Percentiles rank a stretch among this genome's conserved stretches.
phyloP scores from a whole-genome alignment of 2,797 vertebrate genomes.

The Cottoperca gobio region DNA sequence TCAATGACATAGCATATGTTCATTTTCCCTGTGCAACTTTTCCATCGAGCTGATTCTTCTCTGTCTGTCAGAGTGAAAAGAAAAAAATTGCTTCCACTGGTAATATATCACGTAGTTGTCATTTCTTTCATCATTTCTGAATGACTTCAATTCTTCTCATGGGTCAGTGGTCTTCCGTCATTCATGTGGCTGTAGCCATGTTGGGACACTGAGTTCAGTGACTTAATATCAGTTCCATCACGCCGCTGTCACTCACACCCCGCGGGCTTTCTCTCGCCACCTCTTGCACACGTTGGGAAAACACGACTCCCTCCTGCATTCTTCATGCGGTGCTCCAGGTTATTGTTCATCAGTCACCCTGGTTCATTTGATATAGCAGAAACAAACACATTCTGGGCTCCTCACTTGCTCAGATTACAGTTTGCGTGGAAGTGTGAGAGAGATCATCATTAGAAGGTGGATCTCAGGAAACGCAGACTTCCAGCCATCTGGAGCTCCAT shows the following conservation, averaged over 20 bases:
- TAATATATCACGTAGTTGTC: conserved; percentile 15
- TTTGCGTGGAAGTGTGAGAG: conserved; percentile 52
- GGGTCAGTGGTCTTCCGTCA: conserved; percentile 19
- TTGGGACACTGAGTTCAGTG: conserved; percentile 21
- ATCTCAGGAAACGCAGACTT: conserved; percentile 63
- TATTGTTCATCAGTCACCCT: conserved; percentile 56
- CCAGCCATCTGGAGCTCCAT: conserved; percentile 76
- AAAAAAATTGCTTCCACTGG: background rate
- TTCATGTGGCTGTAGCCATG: background rate
- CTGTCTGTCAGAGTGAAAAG: background rate
- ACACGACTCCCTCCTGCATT: background rate
- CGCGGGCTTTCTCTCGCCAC: background rate
- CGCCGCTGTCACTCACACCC: conserved; percentile 11
- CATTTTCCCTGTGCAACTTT: background rate
- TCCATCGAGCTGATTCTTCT: conserved; percentile 12
- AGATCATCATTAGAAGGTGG: conserved; percentile 67
- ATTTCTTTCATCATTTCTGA: conserved; percentile 25
- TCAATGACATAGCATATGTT: background rate
- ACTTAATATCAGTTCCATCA: conserved; percentile 32
- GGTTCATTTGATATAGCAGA: conserved; percentile 51
- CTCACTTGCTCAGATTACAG: conserved; percentile 46
- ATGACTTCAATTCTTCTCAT: conserved; percentile 26
- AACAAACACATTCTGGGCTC: conserved; percentile 42
- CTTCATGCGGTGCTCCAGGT: conserved; percentile 32
- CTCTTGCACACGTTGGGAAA: conserved; percentile 17